A percentile compares a stretch with the other conserved stretches of the same genome.
Conservation (phyloP, 37 sponge, comb jelly and placozoan species). For the Tethya wilhelma region DNA sequence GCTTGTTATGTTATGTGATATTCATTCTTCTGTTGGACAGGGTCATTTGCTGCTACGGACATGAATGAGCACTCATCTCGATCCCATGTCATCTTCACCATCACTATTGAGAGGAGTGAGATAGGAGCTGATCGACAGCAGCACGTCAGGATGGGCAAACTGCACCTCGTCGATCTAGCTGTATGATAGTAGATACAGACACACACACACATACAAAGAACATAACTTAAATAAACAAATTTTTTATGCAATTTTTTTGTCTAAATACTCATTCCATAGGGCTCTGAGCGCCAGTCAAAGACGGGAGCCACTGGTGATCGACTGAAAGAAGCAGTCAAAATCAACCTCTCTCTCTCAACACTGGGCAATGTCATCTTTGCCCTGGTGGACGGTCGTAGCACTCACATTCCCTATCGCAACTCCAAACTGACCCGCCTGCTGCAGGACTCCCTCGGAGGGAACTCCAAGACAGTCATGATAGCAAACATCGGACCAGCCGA, state of each 20-base stretch:
- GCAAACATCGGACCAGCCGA: constrained; percentile 97
- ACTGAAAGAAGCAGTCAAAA: constrained; percentile 89
- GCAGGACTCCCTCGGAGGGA: constrained; percentile 99
- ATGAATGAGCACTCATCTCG: constrained; percentile 95
- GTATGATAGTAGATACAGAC: constrained; percentile 34
- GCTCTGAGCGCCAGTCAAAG: constrained; percentile 93
- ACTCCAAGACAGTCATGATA: constrained; percentile 99
- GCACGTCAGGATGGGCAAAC: constrained; percentile 96
- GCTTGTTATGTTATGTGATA: too few species aligned
- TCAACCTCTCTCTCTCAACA: constrained; percentile 94
- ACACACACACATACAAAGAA: not conserved
- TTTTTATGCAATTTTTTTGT: not conserved
- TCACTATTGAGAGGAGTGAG: constrained; percentile 93
- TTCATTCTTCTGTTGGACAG: constrained; percentile 24
- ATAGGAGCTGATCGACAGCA: constrained; percentile 83
- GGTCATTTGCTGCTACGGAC: constrained; percentile 70
- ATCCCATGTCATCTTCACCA: constrained; percentile 98
- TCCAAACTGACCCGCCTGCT: constrained; percentile 94
- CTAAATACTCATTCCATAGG: constrained; percentile 46
- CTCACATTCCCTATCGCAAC: constrained; percentile 95
- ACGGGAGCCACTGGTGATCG: constrained; percentile 85
- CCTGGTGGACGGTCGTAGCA: constrained; percentile 93
- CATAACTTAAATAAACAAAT: not conserved
- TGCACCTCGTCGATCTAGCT: constrained; percentile 96
- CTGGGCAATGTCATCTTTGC: constrained; percentile 97